Base-by-base conservation (phyloP, 2,797 vertebrate genomes). In the Fistularia tabacaria region DNA sequence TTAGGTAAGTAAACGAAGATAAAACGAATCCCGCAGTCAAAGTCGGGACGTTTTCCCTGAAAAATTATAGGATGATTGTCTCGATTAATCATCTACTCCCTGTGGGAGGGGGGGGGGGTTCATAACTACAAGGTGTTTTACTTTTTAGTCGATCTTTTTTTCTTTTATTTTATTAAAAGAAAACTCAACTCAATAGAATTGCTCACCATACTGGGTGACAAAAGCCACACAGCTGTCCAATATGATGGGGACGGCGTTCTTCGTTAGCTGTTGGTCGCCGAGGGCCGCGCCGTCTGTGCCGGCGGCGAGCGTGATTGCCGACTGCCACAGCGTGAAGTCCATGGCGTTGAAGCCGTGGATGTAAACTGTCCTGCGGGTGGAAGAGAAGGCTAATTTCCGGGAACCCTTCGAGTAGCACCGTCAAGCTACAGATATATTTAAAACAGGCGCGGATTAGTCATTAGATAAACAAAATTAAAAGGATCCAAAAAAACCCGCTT, bases 141-240 rank as follows among this genome's bases (percentile, higher is more conserved):
- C n/a, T n/a, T n/a, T n/a, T n/a, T n/a, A n/a, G n/a, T n/a, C 10
- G 42, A n/a, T 10, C 4, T 44, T 10, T 44, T n/a, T 44, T 5
- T 44, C 10, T 10, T 6, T 11, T 12, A 3, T 10, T 45, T 7
- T 7, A 45, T 9, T 7, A 45, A 45, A 9, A 1, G 7, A 6
- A 45, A 45, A 45, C n/a, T n/a, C n/a, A n/a, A n/a, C n/a, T 10
- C 50, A 39, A 36, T 9, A 37, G 40, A 11, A 14, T 3, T 8
- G 68, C 93, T 90, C 87, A 97, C 97, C 96, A 65, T 98, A 96
- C 86, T 98, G 96, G 10, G 95, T 99, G 89, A 98, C 94, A 85
- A 98, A 99, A 46, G 95, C 93, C 69, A 98, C 91, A 84, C 97
- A 98, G 89, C 97, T 97, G 88, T 94, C 94, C 59, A 99, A 87